Percentiles rank a stretch among this genome's conserved stretches.
Evolutionary conservation across 2,888 invertebrate genomes (phyloP).

Genomic region (Agriopis aurantiaria): DNA sequence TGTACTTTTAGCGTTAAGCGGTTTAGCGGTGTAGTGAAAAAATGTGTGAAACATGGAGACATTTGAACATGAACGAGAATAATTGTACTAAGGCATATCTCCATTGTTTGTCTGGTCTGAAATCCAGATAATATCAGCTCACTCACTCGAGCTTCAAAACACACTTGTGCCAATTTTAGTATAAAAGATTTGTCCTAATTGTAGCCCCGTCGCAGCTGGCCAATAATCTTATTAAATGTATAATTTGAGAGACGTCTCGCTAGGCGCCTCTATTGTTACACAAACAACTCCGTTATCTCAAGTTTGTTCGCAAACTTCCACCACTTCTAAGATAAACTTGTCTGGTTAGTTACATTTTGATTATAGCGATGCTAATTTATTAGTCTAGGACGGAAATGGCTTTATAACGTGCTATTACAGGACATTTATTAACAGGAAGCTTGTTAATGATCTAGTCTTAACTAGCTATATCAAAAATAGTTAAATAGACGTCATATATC

Average conservation of each 20-base stretch:
- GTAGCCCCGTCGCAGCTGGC: constrained; percentile 21
- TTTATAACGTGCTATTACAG: constrained; percentile 24
- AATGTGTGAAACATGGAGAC: no score
- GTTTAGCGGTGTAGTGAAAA: no score
- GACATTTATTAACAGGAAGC: constrained; percentile 22
- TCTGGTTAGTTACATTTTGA: constrained; percentile 30
- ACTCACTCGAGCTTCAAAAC: neutral
- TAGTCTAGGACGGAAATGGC: constrained; percentile 27
- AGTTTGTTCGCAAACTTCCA: constrained; percentile 38
- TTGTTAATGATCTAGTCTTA: neutral
- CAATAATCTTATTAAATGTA: constrained; percentile 29
- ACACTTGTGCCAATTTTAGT: neutral
- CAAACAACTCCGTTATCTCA: constrained; percentile 32
- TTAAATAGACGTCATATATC: neutral
- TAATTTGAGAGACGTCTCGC: constrained; percentile 27
- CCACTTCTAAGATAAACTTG: constrained; percentile 31
- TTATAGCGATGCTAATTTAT: constrained; percentile 30
- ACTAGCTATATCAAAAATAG: constrained; percentile 3
- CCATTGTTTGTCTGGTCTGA: no score
- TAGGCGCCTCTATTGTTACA: constrained; percentile 26
- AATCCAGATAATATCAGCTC: neutral
- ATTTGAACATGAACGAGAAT: no score
- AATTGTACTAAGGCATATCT: no score
- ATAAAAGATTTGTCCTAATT: constrained; percentile 20
- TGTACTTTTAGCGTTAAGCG: no score